Conservation (phyloP, 2,113 vertebrate species). For the Aphelocoma coerulescens region DNA sequence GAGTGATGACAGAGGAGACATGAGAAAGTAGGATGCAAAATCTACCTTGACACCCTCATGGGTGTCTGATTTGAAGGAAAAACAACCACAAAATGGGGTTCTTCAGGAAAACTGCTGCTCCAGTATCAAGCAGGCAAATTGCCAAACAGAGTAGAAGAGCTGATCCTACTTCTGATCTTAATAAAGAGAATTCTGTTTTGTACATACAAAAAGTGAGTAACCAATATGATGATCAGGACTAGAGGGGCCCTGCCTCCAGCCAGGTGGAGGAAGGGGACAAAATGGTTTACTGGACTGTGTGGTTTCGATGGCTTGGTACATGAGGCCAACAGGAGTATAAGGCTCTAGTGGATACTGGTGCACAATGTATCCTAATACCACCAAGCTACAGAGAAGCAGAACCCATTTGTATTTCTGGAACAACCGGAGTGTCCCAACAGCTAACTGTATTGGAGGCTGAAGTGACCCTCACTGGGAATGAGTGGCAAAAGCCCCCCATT, state of each 20-base stretch:
- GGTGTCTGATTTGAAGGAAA: neutral
- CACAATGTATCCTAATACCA: neutral
- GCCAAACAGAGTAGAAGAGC: neutral
- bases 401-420: neutral
- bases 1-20: neutral
- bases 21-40: neutral
- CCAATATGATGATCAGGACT: neutral
- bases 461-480: neutral
- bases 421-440: fast-evolving
- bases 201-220: neutral
- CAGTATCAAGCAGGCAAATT: neutral
- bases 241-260: neutral
- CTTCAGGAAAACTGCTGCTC: neutral
- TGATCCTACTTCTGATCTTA: neutral
- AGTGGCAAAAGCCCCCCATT: neutral
- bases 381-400: neutral
- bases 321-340: neutral
- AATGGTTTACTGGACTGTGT: neutral
- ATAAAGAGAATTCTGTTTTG: neutral
- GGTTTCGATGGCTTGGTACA: neutral
- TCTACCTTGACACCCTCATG: fast-evolving
- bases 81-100: neutral
- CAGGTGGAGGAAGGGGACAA: neutral
- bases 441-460: neutral
- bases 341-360: neutral